Evolutionary conservation across 2,797 vertebrate species (phyloP), one percentile per base, ranked within the genome.

Genomic region (Triplophysa bombifrons): DNA sequence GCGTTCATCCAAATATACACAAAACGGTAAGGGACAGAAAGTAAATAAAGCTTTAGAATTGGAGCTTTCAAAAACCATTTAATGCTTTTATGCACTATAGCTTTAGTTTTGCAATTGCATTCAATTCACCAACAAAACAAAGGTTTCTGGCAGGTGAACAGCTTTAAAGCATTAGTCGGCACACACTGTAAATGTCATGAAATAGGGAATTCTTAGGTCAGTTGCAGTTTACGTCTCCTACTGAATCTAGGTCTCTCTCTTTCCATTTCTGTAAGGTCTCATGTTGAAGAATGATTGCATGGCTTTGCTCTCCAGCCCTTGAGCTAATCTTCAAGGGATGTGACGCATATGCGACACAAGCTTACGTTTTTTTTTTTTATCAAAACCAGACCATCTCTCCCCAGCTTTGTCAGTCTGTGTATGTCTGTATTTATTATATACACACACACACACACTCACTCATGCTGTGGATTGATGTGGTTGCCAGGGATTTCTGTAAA

Each of bases 311-410:
- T 69, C 46, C 11, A 51, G 60, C 30, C 65, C 38, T 71, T 20
- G 17, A 74, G 67, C 72, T 83, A 67, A 81, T 84, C 83, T 81
- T 81, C 69, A 79, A 81, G 69, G 68, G 63, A 61, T 46, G 73
- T 55, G 41, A 60, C 53, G 53, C 9, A 10, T 79, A 69, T 72
- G 74, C 78, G 72, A 78, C 72, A 74, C 58, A 81, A 20, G 48
- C 61, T 78, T 66, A 72, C 63, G 38, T 71, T 78, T 20, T 55
- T 60, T 80, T 80, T 71, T 30, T 27, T 71, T 30, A 66, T 80
- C 51, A 34, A 53, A 66, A 74, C 51, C 61, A 80, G 72, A 84
- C 68, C 55, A 30, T 76, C 41, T 13, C 61, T 53, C 48, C 38
- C 30, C 25, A 60, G 58, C 27, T 41, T 13, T 3, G 16, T n/a